Evolutionary conservation across 2,113 vertebrate species (phyloP), one percentile per base, ranked within the genome.

Genomic region (Thryonomys swinderianus): DNA sequence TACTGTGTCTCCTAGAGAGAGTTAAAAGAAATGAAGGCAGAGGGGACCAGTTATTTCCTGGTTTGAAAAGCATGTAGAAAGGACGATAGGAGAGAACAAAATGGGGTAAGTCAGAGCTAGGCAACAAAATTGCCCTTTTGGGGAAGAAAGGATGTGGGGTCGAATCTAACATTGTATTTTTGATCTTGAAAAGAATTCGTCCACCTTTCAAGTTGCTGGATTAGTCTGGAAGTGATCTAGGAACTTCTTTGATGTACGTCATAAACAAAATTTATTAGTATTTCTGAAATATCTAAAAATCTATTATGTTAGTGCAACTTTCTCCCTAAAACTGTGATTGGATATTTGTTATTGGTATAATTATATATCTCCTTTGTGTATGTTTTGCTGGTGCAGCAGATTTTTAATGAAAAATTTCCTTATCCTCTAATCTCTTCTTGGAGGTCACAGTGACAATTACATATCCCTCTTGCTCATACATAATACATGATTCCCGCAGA

Each of bases 391-490:
- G 57, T 69, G n/a, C 57, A 84, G 48, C 8, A 48, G 48, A 18
- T 76, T 93, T 45, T 66, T 87, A 71, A 83, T 85, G 32, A 86
- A 94, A 92, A n/a, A 27, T 12, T 40, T 90, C 57, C 93, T 93
- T 90, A 71, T 20, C 76, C 48, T 88, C 85, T 94, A 67, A 76
- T 94, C 64, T 84, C 76, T 67, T 89, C 76, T 90, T 91, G 34
- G 92, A 97, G 90, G 84, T 96, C 87, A 85, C 55, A 61, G 80
- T 90, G 80, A 90, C 66, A 67, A 91, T 95, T 93, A 81, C 17
- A 55, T 61, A 48, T 83, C 62, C 48, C 73, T 85, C 57, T 48
- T 71, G 57, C n/a, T 96, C 80, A 91, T 96, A 64, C 90, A 94
- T 96, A 87, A 96, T 84, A 30, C 93, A 96, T 71, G 34, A 89